Percentiles rank a stretch among this genome's conserved stretches.
Evolutionary conservation across 2,113 vertebrate species (phyloP).

Genomic region (Pelecanus crispus): DNA sequence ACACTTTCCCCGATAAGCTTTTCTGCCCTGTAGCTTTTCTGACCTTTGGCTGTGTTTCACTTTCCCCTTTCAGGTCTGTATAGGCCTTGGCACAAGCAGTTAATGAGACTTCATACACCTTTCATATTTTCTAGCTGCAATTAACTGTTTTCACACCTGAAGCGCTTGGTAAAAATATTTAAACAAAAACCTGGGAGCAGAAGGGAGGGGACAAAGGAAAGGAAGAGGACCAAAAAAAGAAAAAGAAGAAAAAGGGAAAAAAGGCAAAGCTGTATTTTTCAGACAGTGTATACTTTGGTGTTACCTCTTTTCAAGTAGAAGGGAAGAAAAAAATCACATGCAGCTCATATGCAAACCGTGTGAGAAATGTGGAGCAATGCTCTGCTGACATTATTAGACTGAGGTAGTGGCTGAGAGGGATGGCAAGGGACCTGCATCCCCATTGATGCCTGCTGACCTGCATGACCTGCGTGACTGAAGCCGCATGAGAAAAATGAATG

Average conservation of each 20-base stretch:
- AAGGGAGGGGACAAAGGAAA: not conserved
- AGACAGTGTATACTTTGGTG: not conserved
- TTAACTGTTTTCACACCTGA: not conserved
- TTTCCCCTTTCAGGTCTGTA: not conserved
- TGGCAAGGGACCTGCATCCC: not conserved
- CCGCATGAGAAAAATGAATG: not conserved
- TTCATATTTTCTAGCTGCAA: not conserved
- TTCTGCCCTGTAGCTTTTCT: not conserved
- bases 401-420: not conserved
- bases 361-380: not conserved
- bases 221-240: not conserved
- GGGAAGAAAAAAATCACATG: not conserved
- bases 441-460: not conserved
- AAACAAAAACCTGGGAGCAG: not conserved
- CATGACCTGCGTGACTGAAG: not conserved
- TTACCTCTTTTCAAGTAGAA: not conserved
- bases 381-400: not conserved
- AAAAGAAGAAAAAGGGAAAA: not conserved
- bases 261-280: not conserved
- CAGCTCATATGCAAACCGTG: not conserved
- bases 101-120: not conserved
- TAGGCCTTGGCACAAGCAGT: not conserved
- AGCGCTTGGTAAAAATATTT: not conserved
- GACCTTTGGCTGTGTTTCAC: not conserved
- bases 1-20: not conserved